A percentile compares a stretch with the other conserved stretches of the same genome.
Conservation (phyloP, 2,888 invertebrate genomes). For the Trachelus stipa region DNA sequence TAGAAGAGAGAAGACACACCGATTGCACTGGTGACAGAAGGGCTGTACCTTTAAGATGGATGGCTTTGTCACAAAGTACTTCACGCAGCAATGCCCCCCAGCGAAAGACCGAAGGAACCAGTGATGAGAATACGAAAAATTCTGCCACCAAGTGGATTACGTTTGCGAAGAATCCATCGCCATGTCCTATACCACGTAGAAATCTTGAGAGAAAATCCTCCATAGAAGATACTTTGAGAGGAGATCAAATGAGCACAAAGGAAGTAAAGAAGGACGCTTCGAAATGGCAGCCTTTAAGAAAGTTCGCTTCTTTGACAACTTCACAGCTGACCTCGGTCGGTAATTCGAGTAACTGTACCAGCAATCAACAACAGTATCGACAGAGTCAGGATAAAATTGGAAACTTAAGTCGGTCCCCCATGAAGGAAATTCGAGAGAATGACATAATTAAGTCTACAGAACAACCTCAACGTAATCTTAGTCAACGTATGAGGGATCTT, state of each 20-base stretch:
- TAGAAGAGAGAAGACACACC: conserved; percentile 40
- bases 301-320: conserved; percentile 30
- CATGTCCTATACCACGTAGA: conserved; percentile 35
- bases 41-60: conserved; percentile 22
- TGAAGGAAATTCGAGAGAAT: conserved; percentile 7
- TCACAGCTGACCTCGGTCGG: background rate
- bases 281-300: conserved; percentile 43
- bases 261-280: conserved; percentile 5
- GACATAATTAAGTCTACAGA: conserved; percentile 13
- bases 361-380: background rate
- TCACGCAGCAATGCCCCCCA: conserved; percentile 15
- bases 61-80: background rate
- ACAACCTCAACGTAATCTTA: conserved; percentile 35
- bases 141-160: conserved; percentile 43
- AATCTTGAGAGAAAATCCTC: conserved; percentile 33
- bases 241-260: background rate
- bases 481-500: conserved; percentile 52
- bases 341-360: background rate
- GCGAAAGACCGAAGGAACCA: conserved; percentile 32
- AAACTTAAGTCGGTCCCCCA: background rate
- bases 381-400: background rate
- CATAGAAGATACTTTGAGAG: conserved; percentile 16
- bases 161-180: conserved; percentile 45
- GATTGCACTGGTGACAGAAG: conserved; percentile 28
- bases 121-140: conserved; percentile 10